Evolutionary conservation across 2,888 invertebrate species (phyloP), one percentile per base, ranked within the genome.

Genomic region (Chirona hameri): DNA sequence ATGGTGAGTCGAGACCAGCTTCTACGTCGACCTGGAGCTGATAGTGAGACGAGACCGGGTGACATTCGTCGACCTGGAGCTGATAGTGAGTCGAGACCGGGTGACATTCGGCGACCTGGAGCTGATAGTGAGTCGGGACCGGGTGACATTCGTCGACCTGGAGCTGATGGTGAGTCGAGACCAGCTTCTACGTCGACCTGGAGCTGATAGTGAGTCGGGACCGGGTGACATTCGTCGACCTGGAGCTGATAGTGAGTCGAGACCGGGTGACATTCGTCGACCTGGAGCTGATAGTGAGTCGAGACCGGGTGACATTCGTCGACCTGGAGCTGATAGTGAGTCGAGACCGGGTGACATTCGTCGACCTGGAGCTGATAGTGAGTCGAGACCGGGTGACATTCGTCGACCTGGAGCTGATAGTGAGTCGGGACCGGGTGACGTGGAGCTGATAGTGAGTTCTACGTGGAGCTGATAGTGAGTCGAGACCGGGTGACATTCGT

Each of bases 101-200:
- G 39, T n/a, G n/a, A n/a, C n/a, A n/a, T n/a, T n/a, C 89, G 94
- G 94, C 14, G 97, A 97, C 89, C 97, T 97, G 89, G 96, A 97
- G 87, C 89, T 97, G 82, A 94, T 95, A 91, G 94, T 92, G 88
- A 86, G 85, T 85, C 39, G 27, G 10, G 39, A 39, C 39, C 4
- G 39, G 39, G 39, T n/a, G n/a, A n/a, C n/a, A n/a, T n/a, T n/a
- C n/a, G n/a, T n/a, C n/a, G n/a, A n/a, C n/a, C n/a, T n/a, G n/a
- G n/a, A n/a, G n/a, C n/a, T n/a, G n/a, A n/a, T n/a, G n/a, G n/a
- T n/a, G n/a, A n/a, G 96, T 95, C 0, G 94, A 94, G 0, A 90
- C 97, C 0, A 95, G 97, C 87, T 97, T 96, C 88, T 97, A 97
- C 89, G 94, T 94, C 14, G 97, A 97, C 89, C 97, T 97, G 89